Evolutionary conservation across 2,797 vertebrate species (phyloP).

Genomic region (Coluber constrictor): DNA sequence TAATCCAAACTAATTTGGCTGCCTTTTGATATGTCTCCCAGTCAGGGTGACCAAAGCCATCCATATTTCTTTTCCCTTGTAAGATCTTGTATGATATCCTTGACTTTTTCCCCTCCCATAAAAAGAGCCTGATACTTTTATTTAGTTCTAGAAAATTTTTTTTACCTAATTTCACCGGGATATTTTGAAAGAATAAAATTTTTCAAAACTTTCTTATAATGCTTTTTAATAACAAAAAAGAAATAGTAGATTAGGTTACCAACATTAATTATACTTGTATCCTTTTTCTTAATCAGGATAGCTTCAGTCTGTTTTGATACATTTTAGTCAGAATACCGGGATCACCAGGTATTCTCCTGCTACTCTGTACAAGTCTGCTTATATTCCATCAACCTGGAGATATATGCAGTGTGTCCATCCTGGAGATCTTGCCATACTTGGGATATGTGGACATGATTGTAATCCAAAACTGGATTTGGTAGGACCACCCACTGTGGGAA

Average conservation of each 20-base stretch:
- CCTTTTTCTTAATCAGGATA: not conserved
- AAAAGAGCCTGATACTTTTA: too few relatives aligned
- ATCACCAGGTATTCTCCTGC: not conserved
- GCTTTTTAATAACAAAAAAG: not conserved
- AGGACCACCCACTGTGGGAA: not conserved
- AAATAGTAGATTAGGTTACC: not conserved
- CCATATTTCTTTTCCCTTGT: too few relatives aligned
- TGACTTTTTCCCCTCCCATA: too few relatives aligned
- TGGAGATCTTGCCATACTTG: not conserved
- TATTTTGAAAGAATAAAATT: too few relatives aligned
- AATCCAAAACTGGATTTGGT: not conserved
- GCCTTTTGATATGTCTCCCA: too few relatives aligned
- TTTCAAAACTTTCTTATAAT: not conserved
- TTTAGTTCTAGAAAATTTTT: too few relatives aligned
- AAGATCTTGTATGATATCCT: too few relatives aligned
- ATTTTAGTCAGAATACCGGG: not conserved
- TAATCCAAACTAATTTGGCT: too few relatives aligned
- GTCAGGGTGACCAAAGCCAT: too few relatives aligned
- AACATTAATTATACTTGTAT: not conserved
- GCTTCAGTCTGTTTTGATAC: not conserved
- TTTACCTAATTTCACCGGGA: too few relatives aligned
- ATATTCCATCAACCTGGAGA: not conserved
- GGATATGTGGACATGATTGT: not conserved
- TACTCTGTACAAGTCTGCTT: not conserved
- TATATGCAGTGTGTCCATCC: not conserved